A percentile compares a stretch with the other conserved stretches of the same genome.
Conservation (phyloP, 1,140 invertebrate genomes). For the Brachionus sp. region DNA sequence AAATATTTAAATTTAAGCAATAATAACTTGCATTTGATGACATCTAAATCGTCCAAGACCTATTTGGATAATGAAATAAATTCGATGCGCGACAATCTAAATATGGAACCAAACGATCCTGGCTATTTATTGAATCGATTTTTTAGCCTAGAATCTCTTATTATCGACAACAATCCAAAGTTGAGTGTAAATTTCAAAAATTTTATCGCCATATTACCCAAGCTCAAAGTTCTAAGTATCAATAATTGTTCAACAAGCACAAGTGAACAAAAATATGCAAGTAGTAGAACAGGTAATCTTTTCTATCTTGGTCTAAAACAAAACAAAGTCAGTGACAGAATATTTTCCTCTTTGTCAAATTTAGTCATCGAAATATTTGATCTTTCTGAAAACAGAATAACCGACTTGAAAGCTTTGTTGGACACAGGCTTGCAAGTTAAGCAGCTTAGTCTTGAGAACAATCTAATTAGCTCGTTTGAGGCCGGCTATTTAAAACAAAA, state of each 20-base stretch:
- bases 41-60: not conserved
- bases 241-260: not conserved
- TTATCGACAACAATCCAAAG: conserved; percentile 9
- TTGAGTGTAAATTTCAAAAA: conserved; percentile 7
- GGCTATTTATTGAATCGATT: not conserved
- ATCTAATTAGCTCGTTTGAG: not conserved
- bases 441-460: not conserved
- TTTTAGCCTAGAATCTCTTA: not conserved
- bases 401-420: not conserved
- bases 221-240: not conserved
- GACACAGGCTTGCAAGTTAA: not conserved
- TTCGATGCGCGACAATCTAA: not conserved
- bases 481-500: not conserved
- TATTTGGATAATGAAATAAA: conserved; percentile 12
- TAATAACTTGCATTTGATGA: not conserved
- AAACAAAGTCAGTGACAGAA: not conserved
- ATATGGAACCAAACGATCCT: not conserved
- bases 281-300: not conserved
- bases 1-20: conserved; percentile 26
- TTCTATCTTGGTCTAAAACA: not conserved
- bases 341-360: not conserved
- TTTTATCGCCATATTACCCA: not conserved
- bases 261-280: not conserved
- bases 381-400: not conserved
- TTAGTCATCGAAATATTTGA: not conserved